phyloP scores from a whole-genome alignment of 2,797 vertebrate genomes.

The Brotogeris chrysoptera region DNA sequence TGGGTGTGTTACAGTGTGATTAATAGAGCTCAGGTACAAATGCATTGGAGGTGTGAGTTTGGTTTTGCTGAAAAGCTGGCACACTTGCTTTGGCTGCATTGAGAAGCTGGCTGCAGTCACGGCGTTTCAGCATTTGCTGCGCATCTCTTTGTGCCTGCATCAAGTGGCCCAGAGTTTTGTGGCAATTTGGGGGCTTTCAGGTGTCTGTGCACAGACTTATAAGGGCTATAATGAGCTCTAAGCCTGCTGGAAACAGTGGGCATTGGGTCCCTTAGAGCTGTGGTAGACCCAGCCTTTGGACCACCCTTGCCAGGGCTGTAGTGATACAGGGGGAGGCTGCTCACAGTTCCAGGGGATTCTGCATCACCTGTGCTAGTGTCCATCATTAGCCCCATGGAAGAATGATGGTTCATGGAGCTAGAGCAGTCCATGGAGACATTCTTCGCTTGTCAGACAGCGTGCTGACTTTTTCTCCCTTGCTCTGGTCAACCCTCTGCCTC shows the following conservation, averaged over 20 bases:
- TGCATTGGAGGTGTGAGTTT: accelerated
- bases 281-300: neutral
- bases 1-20: accelerated
- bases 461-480: neutral
- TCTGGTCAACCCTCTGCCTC: neutral
- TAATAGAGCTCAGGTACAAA: neutral
- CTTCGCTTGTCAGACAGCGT: accelerated
- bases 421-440: accelerated
- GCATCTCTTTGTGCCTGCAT: neutral
- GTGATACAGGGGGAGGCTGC: neutral
- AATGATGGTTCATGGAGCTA: neutral
- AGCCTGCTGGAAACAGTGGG: neutral
- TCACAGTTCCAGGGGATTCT: neutral
- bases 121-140: neutral
- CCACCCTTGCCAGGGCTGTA: neutral
- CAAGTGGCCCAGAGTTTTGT: neutral
- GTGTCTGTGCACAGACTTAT: neutral
- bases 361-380: neutral
- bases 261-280: accelerated
- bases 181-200: neutral
- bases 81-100: accelerated
- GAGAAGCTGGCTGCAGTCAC: accelerated
- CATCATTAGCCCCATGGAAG: neutral
- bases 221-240: neutral
- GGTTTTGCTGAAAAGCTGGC: neutral